Percentiles rank a stretch among this genome's conserved stretches.
phyloP scores from a whole-genome alignment of 2,797 vertebrate species.

The Platyrinchus mystaceus region DNA sequence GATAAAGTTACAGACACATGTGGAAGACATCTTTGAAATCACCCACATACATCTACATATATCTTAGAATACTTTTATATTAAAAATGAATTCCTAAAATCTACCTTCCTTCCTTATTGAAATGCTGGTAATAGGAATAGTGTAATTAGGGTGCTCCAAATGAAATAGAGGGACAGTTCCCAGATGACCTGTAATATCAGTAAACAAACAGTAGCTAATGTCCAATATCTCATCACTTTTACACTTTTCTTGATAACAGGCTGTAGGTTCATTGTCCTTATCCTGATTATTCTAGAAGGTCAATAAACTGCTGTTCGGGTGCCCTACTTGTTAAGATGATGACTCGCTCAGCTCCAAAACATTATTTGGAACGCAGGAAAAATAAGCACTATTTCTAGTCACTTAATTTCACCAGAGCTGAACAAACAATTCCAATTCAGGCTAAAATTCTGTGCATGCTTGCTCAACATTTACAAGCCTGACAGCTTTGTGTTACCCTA shows the following conservation, averaged over 20 bases:
- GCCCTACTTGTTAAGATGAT: not conserved
- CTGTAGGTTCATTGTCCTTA: not conserved
- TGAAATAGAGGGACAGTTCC: not conserved
- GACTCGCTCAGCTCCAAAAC: not conserved
- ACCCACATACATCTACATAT: not conserved
- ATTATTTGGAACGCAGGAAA: not conserved
- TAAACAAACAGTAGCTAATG: not conserved
- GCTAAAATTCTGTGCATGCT: not conserved
- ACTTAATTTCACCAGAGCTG: not conserved
- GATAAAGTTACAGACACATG: not conserved
- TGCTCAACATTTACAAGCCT: not conserved
- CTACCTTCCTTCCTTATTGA: not conserved
- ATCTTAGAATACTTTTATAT: not conserved
- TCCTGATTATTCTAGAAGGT: not conserved
- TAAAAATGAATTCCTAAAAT: not conserved
- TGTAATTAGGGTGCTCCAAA: not conserved
- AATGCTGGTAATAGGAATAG: not conserved
- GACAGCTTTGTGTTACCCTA: conserved; percentile 23
- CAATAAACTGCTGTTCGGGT: not conserved
- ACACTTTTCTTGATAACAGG: not conserved
- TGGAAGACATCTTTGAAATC: not conserved
- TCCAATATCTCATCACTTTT: not conserved
- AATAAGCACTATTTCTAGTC: not conserved
- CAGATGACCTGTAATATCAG: not conserved
- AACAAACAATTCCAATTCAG: not conserved